Percentiles rank a stretch among this genome's conserved stretches.
These are phyloP conservation scores for Scolanthus callimorphus DNA, from an alignment of 92 coral and sea anemone species.

Conservation along the genomic window DNA sequence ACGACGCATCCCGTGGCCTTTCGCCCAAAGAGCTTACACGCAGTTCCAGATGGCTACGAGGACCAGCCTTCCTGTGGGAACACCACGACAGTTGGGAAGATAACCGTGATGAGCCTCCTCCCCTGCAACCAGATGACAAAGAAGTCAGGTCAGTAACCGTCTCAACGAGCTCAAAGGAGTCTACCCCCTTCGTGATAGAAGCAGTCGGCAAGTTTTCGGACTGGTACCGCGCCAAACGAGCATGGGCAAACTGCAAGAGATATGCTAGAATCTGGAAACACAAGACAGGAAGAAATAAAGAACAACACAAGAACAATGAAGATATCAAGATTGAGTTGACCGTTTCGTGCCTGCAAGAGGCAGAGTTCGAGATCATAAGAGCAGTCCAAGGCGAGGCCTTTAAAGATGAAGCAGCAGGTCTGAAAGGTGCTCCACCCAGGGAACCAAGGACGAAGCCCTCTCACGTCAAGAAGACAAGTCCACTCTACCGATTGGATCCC, in stretches of 20 bases:
- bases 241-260: constrained; percentile 21
- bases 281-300: not conserved
- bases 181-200: constrained; percentile 2
- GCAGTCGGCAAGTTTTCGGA: constrained; percentile 35
- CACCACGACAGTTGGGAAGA: constrained; percentile 39
- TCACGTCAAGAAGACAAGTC: not conserved
- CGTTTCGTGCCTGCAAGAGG: too few relatives aligned
- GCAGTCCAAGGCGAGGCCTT: too few relatives aligned
- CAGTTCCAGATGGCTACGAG: constrained; percentile 54
- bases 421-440: not conserved
- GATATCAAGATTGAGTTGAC: too few relatives aligned
- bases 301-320: not conserved
- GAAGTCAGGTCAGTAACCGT: too few relatives aligned
- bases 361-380: too few relatives aligned
- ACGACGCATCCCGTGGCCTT: constrained; percentile 42
- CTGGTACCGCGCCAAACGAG: constrained; percentile 46
- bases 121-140: constrained; percentile 23
- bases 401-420: too few relatives aligned
- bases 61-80: constrained; percentile 60
- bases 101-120: constrained; percentile 6
- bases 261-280: constrained; percentile 17
- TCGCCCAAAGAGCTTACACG: too few relatives aligned
- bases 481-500: constrained; percentile 6
- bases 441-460: too few relatives aligned
- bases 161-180: too few relatives aligned